These are phyloP conservation scores for Epistrophella euchroma DNA, from an alignment of 2,888 invertebrate genomes.

Conservation along the genomic window DNA sequence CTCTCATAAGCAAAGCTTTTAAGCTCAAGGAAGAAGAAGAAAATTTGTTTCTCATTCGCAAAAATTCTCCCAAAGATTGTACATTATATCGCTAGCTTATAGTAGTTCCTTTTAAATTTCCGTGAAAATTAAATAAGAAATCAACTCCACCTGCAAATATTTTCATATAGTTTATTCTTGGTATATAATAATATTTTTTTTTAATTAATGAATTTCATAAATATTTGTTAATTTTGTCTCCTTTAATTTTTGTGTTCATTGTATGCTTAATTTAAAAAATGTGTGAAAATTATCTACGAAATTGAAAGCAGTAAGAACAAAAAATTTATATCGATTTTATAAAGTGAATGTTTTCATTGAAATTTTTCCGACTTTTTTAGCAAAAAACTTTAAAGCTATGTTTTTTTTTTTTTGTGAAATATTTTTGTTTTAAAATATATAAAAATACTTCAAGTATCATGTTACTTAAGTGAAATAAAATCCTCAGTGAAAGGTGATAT, in stretches of 20 bases:
- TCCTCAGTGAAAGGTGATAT: too few relatives aligned
- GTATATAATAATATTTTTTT: background rate
- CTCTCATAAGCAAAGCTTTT: background rate
- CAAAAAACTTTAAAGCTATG: too few relatives aligned
- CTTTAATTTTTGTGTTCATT: background rate
- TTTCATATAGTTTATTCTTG: background rate
- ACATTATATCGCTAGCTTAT: background rate
- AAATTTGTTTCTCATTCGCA: background rate
- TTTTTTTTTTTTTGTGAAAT: background rate
- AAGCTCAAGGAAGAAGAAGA: background rate
- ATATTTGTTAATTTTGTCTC: background rate
- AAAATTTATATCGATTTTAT: background rate
- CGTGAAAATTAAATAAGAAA: background rate
- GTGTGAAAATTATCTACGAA: background rate
- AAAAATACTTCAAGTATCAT: background rate
- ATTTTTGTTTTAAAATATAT: background rate
- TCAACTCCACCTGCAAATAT: background rate
- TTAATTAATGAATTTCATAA: too few relatives aligned
- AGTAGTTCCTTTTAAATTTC: background rate
- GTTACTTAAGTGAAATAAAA: background rate
- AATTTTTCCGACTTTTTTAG: background rate
- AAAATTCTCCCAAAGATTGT: conserved; percentile 1
- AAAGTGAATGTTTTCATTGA: background rate
- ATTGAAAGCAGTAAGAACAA: background rate
- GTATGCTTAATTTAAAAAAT: background rate